Evolutionary conservation across 1,140 invertebrate species (phyloP).

Genomic region (Caenorhabditis brenneri): DNA sequence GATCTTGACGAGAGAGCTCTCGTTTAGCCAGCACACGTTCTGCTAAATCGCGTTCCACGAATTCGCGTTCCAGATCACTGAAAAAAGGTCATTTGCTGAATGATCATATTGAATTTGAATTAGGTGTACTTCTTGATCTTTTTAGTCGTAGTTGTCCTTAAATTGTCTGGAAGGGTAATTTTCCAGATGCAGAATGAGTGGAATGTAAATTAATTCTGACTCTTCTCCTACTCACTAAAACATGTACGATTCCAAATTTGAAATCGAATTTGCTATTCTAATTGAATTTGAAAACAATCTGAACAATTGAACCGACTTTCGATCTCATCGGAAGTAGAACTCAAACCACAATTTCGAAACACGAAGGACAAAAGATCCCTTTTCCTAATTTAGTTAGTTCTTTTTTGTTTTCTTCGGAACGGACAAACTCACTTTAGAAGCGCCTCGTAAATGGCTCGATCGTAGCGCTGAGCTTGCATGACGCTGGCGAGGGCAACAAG

Average conservation of each 20-base stretch:
- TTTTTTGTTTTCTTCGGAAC: neutral
- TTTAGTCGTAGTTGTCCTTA: neutral
- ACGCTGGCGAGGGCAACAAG: slow-evolving; percentile 38
- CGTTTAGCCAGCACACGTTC: slow-evolving; percentile 45
- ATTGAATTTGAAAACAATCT: neutral
- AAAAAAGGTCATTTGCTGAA: neutral
- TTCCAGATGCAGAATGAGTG: neutral
- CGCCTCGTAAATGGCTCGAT: slow-evolving; percentile 48
- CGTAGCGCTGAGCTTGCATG: slow-evolving; percentile 38
- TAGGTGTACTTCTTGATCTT: neutral
- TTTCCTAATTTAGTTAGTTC: too few relatives aligned
- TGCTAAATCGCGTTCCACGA: slow-evolving; percentile 44
- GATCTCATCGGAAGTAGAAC: neutral
- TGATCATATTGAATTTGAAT: neutral
- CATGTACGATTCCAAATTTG: neutral
- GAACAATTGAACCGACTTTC: neutral
- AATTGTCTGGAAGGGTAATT: neutral
- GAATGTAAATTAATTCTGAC: neutral
- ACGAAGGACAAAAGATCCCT: too few relatives aligned
- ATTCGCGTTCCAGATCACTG: slow-evolving; percentile 53
- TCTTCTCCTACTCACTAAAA: neutral
- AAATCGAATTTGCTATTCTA: neutral
- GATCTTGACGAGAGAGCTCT: neutral
- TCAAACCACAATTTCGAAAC: neutral
- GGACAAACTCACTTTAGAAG: slow-evolving; percentile 45